These are phyloP conservation scores for Morelia viridis DNA, from an alignment of 2,797 vertebrate genomes.

Conservation along the genomic window DNA sequence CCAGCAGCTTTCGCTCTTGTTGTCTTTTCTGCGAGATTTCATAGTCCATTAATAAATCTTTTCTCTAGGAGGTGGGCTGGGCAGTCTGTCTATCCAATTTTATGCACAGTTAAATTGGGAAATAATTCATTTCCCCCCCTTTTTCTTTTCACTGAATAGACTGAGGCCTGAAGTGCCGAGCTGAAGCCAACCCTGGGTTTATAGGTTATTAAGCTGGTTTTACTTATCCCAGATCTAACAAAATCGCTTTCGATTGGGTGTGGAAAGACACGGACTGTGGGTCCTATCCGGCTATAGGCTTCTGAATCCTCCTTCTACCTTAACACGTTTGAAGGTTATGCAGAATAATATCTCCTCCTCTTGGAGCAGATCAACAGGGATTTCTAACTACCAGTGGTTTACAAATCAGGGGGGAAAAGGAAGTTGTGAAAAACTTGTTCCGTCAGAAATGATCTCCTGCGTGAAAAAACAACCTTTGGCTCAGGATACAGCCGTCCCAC, in stretches of 20 bases:
- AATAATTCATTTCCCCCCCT: background rate
- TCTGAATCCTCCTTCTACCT: background rate
- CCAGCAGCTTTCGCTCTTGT: background rate
- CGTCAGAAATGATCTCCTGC: background rate
- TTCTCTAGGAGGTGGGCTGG: rapidly evolving
- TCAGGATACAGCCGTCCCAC: background rate
- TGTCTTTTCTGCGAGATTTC: background rate
- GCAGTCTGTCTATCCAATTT: background rate
- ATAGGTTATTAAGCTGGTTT: background rate
- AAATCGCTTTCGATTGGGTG: background rate
- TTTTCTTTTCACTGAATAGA: background rate
- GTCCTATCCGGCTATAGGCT: no score
- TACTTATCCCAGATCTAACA: rapidly evolving
- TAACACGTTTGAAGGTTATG: background rate
- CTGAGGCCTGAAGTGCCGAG: background rate
- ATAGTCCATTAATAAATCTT: background rate
- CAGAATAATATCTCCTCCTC: background rate
- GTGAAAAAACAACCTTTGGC: background rate
- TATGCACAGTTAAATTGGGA: conserved; percentile 43
- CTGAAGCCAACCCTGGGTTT: rapidly evolving
- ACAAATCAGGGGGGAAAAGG: background rate
- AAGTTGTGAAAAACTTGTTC: background rate
- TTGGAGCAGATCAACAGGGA: background rate
- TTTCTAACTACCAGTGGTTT: background rate
- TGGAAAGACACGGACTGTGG: background rate